Conservation (phyloP, 2,888 invertebrate genomes). For the Asteroscopus sphinx region DNA sequence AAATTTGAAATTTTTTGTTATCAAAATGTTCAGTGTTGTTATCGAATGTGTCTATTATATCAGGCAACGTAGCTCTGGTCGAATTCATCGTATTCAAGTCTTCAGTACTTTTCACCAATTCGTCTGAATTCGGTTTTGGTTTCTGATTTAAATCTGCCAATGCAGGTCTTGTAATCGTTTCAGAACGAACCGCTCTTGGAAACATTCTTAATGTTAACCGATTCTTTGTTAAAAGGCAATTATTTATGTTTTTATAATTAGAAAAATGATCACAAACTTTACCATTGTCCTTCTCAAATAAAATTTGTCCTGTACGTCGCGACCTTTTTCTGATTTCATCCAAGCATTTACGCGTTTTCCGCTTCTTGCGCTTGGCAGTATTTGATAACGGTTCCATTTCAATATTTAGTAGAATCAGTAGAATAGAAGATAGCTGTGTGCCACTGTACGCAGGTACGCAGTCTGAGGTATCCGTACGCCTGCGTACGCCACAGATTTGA, state of each 20-base stretch:
- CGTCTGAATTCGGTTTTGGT: conserved; percentile 37
- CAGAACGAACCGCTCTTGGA: conserved; percentile 77
- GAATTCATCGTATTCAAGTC: conserved; percentile 13
- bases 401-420: background rate
- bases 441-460: too few relatives aligned
- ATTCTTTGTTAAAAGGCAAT: conserved; percentile 68
- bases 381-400: conserved; percentile 65
- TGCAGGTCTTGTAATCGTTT: conserved; percentile 76
- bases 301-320: conserved; percentile 46
- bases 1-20: background rate
- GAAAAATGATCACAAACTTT: conserved; percentile 34
- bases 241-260: conserved; percentile 47
- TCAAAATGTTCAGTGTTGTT: conserved; percentile 14
- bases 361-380: conserved; percentile 73
- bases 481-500: too few relatives aligned
- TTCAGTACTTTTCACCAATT: conserved; percentile 45
- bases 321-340: conserved; percentile 79
- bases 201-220: conserved; percentile 77
- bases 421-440: too few relatives aligned
- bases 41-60: conserved; percentile 13
- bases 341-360: conserved; percentile 77
- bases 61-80: conserved; percentile 18
- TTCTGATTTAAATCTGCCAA: conserved; percentile 64
- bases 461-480: too few relatives aligned
- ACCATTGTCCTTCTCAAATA: conserved; percentile 31